phyloP scores from a whole-genome alignment of 2,797 vertebrate genomes.

The Gallinago nigripennis region DNA sequence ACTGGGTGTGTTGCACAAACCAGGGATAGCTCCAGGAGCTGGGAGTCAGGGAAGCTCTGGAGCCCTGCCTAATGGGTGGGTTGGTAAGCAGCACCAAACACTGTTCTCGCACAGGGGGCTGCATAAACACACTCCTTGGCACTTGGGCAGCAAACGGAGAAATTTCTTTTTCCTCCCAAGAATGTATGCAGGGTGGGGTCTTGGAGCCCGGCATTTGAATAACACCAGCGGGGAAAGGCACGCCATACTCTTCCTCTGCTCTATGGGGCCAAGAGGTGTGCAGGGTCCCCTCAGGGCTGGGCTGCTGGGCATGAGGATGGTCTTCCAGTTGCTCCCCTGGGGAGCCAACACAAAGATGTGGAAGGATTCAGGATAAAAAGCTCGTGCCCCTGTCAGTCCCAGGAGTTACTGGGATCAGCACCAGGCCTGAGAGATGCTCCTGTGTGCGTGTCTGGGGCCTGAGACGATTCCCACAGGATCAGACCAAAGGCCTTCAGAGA shows the following conservation, averaged over 20 bases:
- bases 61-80: neutral
- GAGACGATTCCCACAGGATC: neutral
- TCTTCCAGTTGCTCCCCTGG: neutral
- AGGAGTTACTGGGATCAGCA: neutral
- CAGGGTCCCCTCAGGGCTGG: neutral
- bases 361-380: neutral
- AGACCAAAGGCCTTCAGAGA: neutral
- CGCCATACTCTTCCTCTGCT: neutral
- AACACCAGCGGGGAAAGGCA: neutral
- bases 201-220: neutral
- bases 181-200: neutral
- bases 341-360: neutral
- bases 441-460: neutral
- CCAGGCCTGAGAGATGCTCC: neutral
- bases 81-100: neutral
- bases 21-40: slow-evolving; percentile 13
- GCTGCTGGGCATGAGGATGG: neutral
- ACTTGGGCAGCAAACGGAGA: neutral
- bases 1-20: neutral
- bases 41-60: neutral
- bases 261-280: neutral
- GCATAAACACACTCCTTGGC: neutral
- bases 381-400: neutral
- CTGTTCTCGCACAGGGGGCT: neutral
- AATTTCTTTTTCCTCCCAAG: neutral